phyloP scores from a whole-genome alignment of 2,888 invertebrate genomes.

The Netelia inedita region DNA sequence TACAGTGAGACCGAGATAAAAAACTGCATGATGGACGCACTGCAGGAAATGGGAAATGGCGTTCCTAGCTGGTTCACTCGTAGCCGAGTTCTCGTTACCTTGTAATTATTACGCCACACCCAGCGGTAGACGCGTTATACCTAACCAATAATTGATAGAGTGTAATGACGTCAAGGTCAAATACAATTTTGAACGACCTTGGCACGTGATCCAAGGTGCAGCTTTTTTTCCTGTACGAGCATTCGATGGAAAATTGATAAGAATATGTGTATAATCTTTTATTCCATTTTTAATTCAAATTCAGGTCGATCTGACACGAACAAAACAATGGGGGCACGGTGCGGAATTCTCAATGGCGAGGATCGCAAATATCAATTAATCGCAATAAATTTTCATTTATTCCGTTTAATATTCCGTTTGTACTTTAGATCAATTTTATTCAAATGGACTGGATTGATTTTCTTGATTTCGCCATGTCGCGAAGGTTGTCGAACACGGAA shows the following conservation, averaged over 20 bases:
- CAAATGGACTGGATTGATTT: not conserved
- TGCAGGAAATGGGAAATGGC: constrained; percentile 29
- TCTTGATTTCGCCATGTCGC: not conserved
- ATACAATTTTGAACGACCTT: not conserved
- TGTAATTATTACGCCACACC: constrained; percentile 20
- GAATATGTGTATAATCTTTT: too few species aligned
- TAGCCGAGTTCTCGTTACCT: constrained; percentile 28
- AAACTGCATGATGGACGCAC: constrained; percentile 36
- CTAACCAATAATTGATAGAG: not conserved
- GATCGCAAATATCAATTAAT: too few species aligned
- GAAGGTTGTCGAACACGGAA: not conserved
- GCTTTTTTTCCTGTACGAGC: not conserved
- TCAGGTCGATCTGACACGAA: too few species aligned
- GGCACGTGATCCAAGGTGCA: too few species aligned
- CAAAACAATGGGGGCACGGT: too few species aligned
- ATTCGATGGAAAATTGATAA: too few species aligned
- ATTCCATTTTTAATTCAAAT: too few species aligned
- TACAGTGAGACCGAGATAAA: constrained; percentile 7
- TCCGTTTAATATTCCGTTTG: too few species aligned
- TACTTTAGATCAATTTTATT: not conserved
- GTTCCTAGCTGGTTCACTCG: constrained; percentile 10
- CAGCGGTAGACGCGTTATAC: not conserved
- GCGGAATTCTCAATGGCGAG: too few species aligned
- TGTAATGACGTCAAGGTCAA: not conserved
- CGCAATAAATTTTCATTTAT: too few species aligned